A percentile compares a stretch with the other conserved stretches of the same genome.
Conservation (phyloP, 2,888 invertebrate genomes). For the Netelia virgata region DNA sequence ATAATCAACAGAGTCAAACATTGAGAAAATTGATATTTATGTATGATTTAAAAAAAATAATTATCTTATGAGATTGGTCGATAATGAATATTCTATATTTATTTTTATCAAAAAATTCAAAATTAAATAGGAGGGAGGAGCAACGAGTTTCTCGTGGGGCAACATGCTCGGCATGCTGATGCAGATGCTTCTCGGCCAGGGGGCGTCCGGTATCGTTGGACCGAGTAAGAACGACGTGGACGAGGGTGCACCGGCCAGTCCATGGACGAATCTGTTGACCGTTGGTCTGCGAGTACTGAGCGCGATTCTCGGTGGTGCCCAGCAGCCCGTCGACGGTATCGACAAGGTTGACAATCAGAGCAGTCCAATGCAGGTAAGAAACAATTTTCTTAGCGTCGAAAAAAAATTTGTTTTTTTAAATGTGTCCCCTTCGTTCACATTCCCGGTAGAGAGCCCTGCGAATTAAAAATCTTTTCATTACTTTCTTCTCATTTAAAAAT, state of each 20-base stretch:
- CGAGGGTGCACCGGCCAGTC: constrained; percentile 89
- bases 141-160: constrained; percentile 93
- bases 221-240: constrained; percentile 94
- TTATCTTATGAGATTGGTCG: too few species aligned
- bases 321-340: constrained; percentile 91
- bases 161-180: constrained; percentile 94
- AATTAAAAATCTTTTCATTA: neutral
- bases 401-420: too few species aligned
- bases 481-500: neutral
- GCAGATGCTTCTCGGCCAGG: constrained; percentile 93
- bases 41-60: too few species aligned
- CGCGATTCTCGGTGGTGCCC: constrained; percentile 91
- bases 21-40: too few species aligned
- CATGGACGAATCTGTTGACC: constrained; percentile 95
- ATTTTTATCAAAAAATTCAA: neutral
- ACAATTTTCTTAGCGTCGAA: neutral
- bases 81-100: too few species aligned
- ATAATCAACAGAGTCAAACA: too few species aligned
- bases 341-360: constrained; percentile 95
- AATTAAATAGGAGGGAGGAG: constrained; percentile 85
- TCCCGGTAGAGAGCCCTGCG: neutral
- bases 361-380: constrained; percentile 94
- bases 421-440: neutral
- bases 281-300: constrained; percentile 95
- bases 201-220: constrained; percentile 87